Base-by-base conservation (phyloP, 2,113 vertebrate genomes). In the Scartelaos histophorus region DNA sequence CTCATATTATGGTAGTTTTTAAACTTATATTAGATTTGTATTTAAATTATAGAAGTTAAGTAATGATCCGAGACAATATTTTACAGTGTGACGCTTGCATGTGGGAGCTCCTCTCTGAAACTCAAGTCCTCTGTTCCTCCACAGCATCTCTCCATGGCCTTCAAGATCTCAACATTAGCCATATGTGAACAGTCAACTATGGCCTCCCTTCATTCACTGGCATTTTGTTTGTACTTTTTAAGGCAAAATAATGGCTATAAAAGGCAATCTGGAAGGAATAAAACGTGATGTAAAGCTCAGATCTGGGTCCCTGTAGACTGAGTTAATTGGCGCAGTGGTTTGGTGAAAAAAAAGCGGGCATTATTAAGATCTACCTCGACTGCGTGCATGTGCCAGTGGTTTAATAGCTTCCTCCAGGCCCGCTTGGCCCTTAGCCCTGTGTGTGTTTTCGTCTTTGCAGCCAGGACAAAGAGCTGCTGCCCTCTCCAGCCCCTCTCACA, bases 201-300 rank as follows among this genome's bases (percentile, higher is more conserved):
- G 82, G 87, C 86, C 86, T 85, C 82, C 83, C 75, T 88, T 90
- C 86, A 75, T 87, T 87, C 82, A 82, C 89, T 91, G 90, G 89
- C 89, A 90, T 92, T 91, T 90, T 90, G 88, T 90, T 90, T 88
- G 89, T 92, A 90, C 90, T 91, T 90, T 91, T 92, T 89, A 92
- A 88, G 83, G 83, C 89, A 90, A 90, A 91, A 90, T 92, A 91
- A 92, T 92, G 87, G 84, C 92, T 92, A 88, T 91, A 92, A 92
- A 93, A 93, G 77, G 86, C 90, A 94, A 92, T 93, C 91, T 92
- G 91, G 86, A 90, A 89, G 67, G 89, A 91, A 91, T 93, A 91
- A 92, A 93, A 92, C 85, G 75, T 89, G 86, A 92, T 92, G 90
- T 93, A 92, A 93, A 92, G 90, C 88, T 91, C 86, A 91, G 91